Evolutionary conservation across 2,888 invertebrate species (phyloP).

Genomic region (Hermaeophaga mercurialis): DNA sequence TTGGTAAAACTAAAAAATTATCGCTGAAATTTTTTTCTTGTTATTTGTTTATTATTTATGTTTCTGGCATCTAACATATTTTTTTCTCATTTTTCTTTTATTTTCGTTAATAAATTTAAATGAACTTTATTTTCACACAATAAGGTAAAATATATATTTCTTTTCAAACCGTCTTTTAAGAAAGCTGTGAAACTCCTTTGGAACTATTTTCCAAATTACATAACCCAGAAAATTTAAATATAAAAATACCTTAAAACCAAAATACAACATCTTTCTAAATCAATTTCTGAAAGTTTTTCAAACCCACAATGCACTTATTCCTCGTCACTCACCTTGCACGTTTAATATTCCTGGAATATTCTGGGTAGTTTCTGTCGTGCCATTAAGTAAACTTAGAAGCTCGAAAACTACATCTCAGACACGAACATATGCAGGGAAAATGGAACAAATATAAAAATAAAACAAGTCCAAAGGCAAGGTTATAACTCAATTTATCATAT

Average conservation of each 20-base stretch:
- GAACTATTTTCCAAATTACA: too few relatives aligned
- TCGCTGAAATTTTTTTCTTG: too few relatives aligned
- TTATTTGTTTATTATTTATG: too few relatives aligned
- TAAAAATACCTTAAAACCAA: constrained; percentile 1
- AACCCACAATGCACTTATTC: constrained; percentile 11
- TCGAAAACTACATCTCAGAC: constrained; percentile 11
- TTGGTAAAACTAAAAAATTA: too few relatives aligned
- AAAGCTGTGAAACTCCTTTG: too few relatives aligned
- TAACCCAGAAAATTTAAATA: background rate
- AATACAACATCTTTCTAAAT: background rate
- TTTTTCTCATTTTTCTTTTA: too few relatives aligned
- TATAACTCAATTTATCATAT: background rate
- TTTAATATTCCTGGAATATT: constrained; percentile 1
- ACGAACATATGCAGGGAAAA: constrained; percentile 7
- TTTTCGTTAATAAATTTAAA: too few relatives aligned
- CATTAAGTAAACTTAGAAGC: constrained; percentile 5
- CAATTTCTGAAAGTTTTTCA: constrained; percentile 3
- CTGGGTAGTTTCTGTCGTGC: constrained; percentile 4
- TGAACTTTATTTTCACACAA: too few relatives aligned
- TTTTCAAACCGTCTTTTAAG: too few relatives aligned
- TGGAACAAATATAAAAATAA: background rate
- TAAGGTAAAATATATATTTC: too few relatives aligned
- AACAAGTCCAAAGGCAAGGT: background rate
- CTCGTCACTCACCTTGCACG: background rate
- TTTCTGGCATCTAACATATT: too few relatives aligned